Conservation (phyloP, 2,888 invertebrate genomes). For the Caenorhabditis afra region DNA sequence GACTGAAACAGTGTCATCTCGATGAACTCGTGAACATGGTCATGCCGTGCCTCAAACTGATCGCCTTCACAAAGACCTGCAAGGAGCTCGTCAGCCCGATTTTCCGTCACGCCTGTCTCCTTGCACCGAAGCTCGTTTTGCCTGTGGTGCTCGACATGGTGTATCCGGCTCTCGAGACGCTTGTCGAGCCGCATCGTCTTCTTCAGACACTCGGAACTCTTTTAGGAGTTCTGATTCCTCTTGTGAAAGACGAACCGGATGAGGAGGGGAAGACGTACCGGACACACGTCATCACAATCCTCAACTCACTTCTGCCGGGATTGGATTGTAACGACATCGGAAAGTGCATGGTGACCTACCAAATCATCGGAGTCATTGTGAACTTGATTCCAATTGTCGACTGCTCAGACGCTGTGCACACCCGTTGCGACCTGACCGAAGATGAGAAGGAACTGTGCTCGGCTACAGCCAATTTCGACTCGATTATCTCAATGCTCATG, state of each 20-base stretch:
- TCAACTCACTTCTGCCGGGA: constrained; percentile 89
- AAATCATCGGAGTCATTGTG: constrained; percentile 84
- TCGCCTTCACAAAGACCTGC: constrained; percentile 86
- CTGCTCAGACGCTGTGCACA: constrained; percentile 87
- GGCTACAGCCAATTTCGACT: constrained; percentile 90
- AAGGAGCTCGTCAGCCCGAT: constrained; percentile 54
- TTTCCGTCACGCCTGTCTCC: constrained; percentile 66
- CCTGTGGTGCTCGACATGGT: constrained; percentile 89
- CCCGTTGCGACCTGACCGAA: constrained; percentile 86
- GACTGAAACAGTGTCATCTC: constrained; percentile 84
- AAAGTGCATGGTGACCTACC: constrained; percentile 82
- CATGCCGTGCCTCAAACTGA: constrained; percentile 84
- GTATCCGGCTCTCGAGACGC: constrained; percentile 88
- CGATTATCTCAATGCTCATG: constrained; percentile 90
- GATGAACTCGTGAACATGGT: constrained; percentile 82
- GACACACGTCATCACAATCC: constrained; percentile 84
- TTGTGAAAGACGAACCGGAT: constrained; percentile 79
- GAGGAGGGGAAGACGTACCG: constrained; percentile 55
- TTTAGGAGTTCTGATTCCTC: constrained; percentile 81
- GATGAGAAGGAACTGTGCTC: constrained; percentile 87
- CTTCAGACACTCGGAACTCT: constrained; percentile 82
- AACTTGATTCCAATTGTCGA: constrained; percentile 90
- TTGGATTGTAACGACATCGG: constrained; percentile 92
- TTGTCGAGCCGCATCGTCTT: constrained; percentile 89
- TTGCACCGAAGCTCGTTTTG: constrained; percentile 89